Percentiles rank a stretch among this genome's conserved stretches.
phyloP scores from a whole-genome alignment of 2,888 invertebrate species.

The Drosophila multiciliata region DNA sequence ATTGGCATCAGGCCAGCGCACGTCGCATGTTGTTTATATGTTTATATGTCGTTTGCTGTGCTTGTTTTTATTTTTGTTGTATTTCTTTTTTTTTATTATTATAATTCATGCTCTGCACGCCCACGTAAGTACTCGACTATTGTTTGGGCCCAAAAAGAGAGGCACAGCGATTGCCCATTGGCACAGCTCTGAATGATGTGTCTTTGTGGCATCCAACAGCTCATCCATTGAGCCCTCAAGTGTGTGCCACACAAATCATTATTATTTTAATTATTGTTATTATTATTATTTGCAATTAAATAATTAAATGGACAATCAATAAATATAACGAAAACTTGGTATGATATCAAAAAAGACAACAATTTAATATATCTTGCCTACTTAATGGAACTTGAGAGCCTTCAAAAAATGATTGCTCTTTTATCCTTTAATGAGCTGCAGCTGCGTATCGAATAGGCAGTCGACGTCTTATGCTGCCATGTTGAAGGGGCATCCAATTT shows the following conservation, averaged over 20 bases:
- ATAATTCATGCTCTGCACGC: slow-evolving; percentile 56
- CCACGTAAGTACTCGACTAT: slow-evolving; percentile 64
- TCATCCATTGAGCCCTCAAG: slow-evolving; percentile 42
- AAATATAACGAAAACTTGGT: background rate
- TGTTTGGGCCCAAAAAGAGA: slow-evolving; percentile 27
- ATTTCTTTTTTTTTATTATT: background rate
- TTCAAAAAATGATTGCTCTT: slow-evolving; percentile 63
- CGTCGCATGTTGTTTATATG: slow-evolving; percentile 69
- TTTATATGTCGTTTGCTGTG: slow-evolving; percentile 47
- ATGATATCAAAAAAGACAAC: background rate
- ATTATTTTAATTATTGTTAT: slow-evolving; percentile 43
- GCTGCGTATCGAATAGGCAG: slow-evolving; percentile 54
- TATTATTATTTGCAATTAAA: slow-evolving; percentile 61
- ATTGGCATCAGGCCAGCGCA: slow-evolving; percentile 66
- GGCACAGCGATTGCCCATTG: slow-evolving; percentile 48
- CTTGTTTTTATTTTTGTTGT: slow-evolving; percentile 24
- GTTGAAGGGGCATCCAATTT: slow-evolving; percentile 67
- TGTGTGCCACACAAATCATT: slow-evolving; percentile 48
- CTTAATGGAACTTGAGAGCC: slow-evolving; percentile 27
- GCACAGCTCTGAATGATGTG: slow-evolving; percentile 67
- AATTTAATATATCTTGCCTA: slow-evolving; percentile 1
- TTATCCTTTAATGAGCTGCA: slow-evolving; percentile 61
- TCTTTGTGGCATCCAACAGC: slow-evolving; percentile 39
- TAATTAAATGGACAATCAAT: slow-evolving; percentile 55
- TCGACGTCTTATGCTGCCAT: slow-evolving; percentile 7